Evolutionary conservation across 1,140 invertebrate genomes (phyloP), one percentile per base, ranked within the genome.

Genomic region (Sinella curviseta): DNA sequence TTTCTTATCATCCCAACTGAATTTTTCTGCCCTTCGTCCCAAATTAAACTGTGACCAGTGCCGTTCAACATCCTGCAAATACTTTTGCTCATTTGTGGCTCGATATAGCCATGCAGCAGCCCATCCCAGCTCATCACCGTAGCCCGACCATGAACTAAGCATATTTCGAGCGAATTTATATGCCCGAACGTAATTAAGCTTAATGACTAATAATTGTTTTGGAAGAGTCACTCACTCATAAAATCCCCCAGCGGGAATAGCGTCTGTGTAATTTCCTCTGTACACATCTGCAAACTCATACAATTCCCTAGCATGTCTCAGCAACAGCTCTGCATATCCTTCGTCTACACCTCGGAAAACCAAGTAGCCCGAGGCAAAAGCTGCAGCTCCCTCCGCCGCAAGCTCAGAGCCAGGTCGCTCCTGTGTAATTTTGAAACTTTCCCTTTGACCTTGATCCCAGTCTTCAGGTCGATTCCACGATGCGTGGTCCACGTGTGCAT

Each of bases 71-170:
- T 90, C 88, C 12, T 87, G 86, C 67, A 91, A 84, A 82, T 91
- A 92, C 24, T 83, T 84, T 0, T 84, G 78, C 4, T 90, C 87
- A 16, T 88, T 88, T 0, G 91, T 91, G 3, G 90, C 90, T 77
- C 88, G 88, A 86, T 88, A 91, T 4, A 92, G 85, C 91, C 91
- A 92, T 1, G 87, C 86, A 0, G 90, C 90, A 0, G 90, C 89
- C 90, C 91, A 92, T 0, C 89, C 88, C 73, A 92, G 85, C 80
- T 92, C 91, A 83, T 92, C 91, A 0, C 89, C 89, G 81, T 90
- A 91, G 65, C 88, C 90, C 1, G 87, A 80, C n/a, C 65, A 83
- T 1, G 82, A 83, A 30, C 77, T 81, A 48, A 16, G 57, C 3
- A 33, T 74, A 74, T 33, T 12, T 16, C 1, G 34, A 12, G 17